Base-by-base conservation (phyloP, 2,888 invertebrate species). In the Atethmia centrago region DNA sequence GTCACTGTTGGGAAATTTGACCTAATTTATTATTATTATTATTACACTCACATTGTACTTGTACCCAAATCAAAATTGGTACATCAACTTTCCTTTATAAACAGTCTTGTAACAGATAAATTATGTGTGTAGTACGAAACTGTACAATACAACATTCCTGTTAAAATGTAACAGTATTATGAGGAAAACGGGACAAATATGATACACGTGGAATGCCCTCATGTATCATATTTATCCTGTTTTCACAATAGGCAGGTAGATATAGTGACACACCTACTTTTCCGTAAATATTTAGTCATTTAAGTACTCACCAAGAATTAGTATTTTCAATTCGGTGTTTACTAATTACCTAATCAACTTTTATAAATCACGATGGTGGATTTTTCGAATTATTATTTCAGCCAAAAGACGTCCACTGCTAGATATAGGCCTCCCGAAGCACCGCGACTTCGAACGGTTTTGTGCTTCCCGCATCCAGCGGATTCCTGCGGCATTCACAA, bases 21-120 rank as follows among this genome's bases (percentile, higher is more conserved):
- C n/a, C n/a, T n/a, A n/a, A n/a, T n/a, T n/a, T n/a, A n/a, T n/a
- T n/a, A n/a, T n/a, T n/a, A n/a, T n/a, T n/a, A n/a, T n/a, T n/a
- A 31, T 2, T 31, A 31, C 31, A 31, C 31, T 31, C 31, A 31
- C 31, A 31, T 31, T 31, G 31, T 31, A 31, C 1, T 31, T 31
- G 31, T 31, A 31, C 1, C 12, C 21, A 40, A 70, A 42, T 45
- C n/a, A 36, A 47, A 55, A 2, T 8, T 28, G 1, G 8, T 8
- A 74, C 40, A 58, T 8, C 31, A 42, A 31, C 42, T 75, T 14
- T 0, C 19, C 36, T 40, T 77, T 21, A n/a, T 42, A 21, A 47
- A 19, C 9, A 9, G 19, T 70, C 7, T n/a, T 40, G 21, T 40
- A 16, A 25, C 1, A 5, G 2, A 21, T 14, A 69, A 69, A 69